Percentiles rank a stretch among this genome's conserved stretches.
Conservation (phyloP, 2,797 vertebrate species). For the Megaceryle alcyon region DNA sequence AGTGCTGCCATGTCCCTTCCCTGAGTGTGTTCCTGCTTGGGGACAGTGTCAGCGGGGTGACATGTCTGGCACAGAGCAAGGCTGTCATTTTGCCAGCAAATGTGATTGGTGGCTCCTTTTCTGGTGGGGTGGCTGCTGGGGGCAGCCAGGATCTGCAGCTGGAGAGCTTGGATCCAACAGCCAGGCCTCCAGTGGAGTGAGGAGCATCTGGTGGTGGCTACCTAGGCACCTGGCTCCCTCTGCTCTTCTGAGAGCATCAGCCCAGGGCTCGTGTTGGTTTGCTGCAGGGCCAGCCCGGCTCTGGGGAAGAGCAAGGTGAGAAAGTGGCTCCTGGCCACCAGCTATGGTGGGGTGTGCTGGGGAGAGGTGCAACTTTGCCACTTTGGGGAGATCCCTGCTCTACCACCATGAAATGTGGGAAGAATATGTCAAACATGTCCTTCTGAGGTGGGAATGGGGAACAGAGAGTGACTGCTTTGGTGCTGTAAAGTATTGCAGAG, state of each 20-base stretch:
- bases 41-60: neutral
- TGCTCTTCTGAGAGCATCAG: accelerated
- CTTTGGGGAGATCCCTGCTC: neutral
- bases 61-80: neutral
- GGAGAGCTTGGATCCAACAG: neutral
- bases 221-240: neutral
- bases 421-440: neutral
- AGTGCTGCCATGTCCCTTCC: neutral
- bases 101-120: accelerated
- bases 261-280: accelerated
- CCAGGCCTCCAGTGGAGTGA: accelerated
- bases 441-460: neutral
- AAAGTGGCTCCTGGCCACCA: neutral
- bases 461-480: neutral
- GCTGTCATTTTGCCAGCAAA: neutral
- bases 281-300: neutral
- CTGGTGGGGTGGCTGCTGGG: neutral
- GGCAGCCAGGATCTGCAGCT: neutral
- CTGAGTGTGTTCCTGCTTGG: neutral
- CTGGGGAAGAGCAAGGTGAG: neutral
- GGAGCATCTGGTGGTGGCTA: neutral
- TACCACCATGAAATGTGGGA: neutral
- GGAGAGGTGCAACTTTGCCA: neutral
- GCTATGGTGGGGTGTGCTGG: accelerated
- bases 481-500: neutral